Base-by-base conservation (phyloP, 2,113 vertebrate species). In the Rynchops niger region DNA sequence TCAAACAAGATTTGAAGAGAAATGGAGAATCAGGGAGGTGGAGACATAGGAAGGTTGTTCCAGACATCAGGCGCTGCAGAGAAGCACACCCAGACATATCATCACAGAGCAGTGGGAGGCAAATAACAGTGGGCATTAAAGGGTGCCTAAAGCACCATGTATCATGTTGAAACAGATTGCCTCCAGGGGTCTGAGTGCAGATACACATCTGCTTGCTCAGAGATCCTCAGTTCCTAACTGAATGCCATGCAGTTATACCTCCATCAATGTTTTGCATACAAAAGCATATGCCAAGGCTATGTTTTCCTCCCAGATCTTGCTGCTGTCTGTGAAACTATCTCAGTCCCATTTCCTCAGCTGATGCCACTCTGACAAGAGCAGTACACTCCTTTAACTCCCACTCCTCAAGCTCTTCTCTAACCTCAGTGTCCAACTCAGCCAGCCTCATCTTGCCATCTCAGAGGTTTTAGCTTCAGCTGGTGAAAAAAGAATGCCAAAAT, bases 401-500 rank as follows among this genome's bases (percentile, higher is more conserved):
- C 49, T 82, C 43, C 18, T 74, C 62, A 50, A 58, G 20, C 13
- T 77, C 20, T 90, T 80, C 67, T 88, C 26, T 69, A 73, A 42
- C 14, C 32, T 86, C 34, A 43, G 16, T 30, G 40, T 70, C n/a
- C 40, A 88, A 8, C 32, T 73, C 45, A 73, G 34, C 9, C 69
- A 85, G 49, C 17, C 32, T 92, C 40, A 52, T 42, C 36, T 71
- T 90, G 56, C 52, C 30, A 22, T 50, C n/a, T 85, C 40, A 70
- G 50, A 66, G 30, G 38, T 62, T 90, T 95, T 62, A 92, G 20
- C 65, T 91, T 89, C 77, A 93, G n/a, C 15, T 47, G 73, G 58
- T 29, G 70, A 82, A 86, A 81, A 58, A 69, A 15, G 49, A 91
- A 88, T 61, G 27, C n/a, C 58, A 47, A 89, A 79, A 47, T 40